These are phyloP conservation scores for Drosophila pandora DNA, from an alignment of 1,140 invertebrate species.

Conservation along the genomic window DNA sequence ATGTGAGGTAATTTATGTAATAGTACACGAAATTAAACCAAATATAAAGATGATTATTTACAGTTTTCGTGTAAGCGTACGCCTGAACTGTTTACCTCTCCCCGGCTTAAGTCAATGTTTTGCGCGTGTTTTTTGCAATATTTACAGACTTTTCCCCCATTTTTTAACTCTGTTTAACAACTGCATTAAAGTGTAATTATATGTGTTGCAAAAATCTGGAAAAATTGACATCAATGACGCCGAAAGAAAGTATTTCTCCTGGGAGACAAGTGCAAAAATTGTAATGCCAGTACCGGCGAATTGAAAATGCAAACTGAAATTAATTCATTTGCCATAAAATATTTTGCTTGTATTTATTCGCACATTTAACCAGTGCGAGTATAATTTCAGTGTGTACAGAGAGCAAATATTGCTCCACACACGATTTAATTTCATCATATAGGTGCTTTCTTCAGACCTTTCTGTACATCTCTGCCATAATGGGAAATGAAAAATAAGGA, in stretches of 20 bases:
- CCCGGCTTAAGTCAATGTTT: conserved; percentile 45
- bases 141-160: conserved; percentile 40
- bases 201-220: conserved; percentile 16
- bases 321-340: conserved; percentile 70
- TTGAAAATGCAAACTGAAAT: conserved; percentile 66
- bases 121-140: conserved; percentile 10
- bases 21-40: conserved; percentile 33
- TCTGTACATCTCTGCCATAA: background rate
- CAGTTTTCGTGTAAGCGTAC: conserved; percentile 30
- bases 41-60: conserved; percentile 57
- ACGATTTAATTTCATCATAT: conserved; percentile 59
- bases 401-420: conserved; percentile 62
- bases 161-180: conserved; percentile 29
- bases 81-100: conserved; percentile 46
- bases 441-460: conserved; percentile 18
- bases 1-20: conserved; percentile 29
- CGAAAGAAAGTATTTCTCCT: conserved; percentile 14
- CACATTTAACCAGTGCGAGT: conserved; percentile 27
- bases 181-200: conserved; percentile 67
- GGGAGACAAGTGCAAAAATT: background rate
- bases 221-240: conserved; percentile 40
- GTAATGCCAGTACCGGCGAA: conserved; percentile 12
- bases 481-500: background rate
- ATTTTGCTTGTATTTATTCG: conserved; percentile 70
- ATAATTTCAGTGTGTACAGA: conserved; percentile 20